Conservation (phyloP, 1,140 invertebrate species). For the Doryteuthis pealeii region DNA sequence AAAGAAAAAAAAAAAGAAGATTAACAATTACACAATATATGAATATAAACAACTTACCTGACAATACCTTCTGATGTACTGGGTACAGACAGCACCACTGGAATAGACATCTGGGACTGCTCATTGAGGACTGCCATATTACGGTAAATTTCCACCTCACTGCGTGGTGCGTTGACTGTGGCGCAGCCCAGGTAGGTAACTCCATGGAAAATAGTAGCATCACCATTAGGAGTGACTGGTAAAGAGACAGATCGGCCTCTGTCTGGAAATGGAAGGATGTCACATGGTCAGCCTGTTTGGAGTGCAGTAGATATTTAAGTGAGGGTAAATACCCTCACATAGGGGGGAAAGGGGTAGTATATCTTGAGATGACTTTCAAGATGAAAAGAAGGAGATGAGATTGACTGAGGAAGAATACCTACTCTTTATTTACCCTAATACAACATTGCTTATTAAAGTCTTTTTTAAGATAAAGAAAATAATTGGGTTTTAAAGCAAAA, state of each 20-base stretch:
- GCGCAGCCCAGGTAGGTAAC: constrained; percentile 93
- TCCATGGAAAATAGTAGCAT: constrained; percentile 76
- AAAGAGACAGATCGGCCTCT: constrained; percentile 43
- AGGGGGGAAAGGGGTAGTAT: not conserved
- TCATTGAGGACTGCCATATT: constrained; percentile 90
- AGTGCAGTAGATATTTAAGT: not conserved
- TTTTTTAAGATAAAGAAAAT: too few relatives aligned
- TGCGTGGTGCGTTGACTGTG: constrained; percentile 88
- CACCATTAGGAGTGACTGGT: constrained; percentile 36
- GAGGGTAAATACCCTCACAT: constrained; percentile 1
- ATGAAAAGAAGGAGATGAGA: too few relatives aligned
- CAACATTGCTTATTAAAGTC: too few relatives aligned
- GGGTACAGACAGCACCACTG: constrained; percentile 85
- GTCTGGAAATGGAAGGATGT: constrained; percentile 23
- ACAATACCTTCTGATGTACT: constrained; percentile 76
- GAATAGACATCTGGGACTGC: constrained; percentile 71
- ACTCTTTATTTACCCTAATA: too few relatives aligned
- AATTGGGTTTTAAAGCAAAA: too few relatives aligned
- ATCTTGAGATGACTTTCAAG: not conserved
- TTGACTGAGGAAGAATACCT: too few relatives aligned
- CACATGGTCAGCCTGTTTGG: constrained; percentile 1
- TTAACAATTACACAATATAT: too few relatives aligned
- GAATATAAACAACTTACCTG: constrained; percentile 59
- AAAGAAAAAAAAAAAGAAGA: too few relatives aligned
- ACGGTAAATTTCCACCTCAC: constrained; percentile 90